Percentiles rank a stretch among this genome's conserved stretches.
These are phyloP conservation scores for Scaptomyza montana DNA, from an alignment of 1,140 invertebrate species.

Conservation along the genomic window DNA sequence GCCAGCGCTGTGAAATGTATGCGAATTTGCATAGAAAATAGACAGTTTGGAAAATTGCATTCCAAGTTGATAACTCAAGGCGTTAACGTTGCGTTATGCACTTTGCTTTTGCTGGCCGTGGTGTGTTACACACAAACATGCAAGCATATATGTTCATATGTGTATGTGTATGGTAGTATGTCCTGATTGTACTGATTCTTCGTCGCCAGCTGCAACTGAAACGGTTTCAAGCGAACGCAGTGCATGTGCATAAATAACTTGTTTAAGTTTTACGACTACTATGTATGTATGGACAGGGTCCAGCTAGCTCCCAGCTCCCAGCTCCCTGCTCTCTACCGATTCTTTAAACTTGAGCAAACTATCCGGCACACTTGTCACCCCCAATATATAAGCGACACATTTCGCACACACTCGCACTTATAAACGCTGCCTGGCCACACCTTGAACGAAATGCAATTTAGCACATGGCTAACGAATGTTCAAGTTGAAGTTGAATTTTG, in stretches of 20 bases:
- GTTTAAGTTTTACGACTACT: slow-evolving; percentile 74
- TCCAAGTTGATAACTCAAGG: slow-evolving; percentile 81
- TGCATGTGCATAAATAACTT: slow-evolving; percentile 79
- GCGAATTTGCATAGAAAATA: slow-evolving; percentile 81
- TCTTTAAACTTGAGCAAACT: no score
- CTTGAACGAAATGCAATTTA: slow-evolving; percentile 77
- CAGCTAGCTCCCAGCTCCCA: slow-evolving; percentile 1
- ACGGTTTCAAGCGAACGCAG: slow-evolving; percentile 60
- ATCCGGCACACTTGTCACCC: slow-evolving; percentile 53
- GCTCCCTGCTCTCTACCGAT: background rate
- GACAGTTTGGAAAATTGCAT: slow-evolving; percentile 81
- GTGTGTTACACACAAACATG: no score
- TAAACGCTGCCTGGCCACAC: slow-evolving; percentile 55
- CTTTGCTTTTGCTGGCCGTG: background rate
- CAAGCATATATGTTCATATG: background rate
- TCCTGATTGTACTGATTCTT: slow-evolving; percentile 29
- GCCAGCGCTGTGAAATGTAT: slow-evolving; percentile 66
- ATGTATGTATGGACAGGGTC: slow-evolving; percentile 45
- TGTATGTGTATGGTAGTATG: background rate
- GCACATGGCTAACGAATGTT: slow-evolving; percentile 25
- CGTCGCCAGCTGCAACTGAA: slow-evolving; percentile 68
- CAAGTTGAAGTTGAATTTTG: slow-evolving; percentile 50
- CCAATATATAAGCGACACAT: slow-evolving; percentile 68
- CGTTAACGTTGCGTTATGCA: slow-evolving; percentile 43
- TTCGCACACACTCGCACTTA: slow-evolving; percentile 44